Base-by-base conservation (phyloP, 2,888 invertebrate genomes). In the Chymomyza amoena region DNA sequence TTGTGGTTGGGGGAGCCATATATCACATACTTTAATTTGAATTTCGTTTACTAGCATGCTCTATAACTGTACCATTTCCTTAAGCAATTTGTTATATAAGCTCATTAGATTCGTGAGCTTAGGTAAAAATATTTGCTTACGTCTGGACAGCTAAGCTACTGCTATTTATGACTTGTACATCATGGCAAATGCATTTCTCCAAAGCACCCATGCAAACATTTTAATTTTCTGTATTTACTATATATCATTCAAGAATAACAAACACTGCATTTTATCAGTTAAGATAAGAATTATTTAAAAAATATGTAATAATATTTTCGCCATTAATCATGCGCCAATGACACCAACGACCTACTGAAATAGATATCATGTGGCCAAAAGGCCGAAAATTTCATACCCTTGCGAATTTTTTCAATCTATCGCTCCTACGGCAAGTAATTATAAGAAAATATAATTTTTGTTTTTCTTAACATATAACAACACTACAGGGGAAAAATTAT, bases 181-280 rank as follows among this genome's bases (percentile, higher is more conserved):
- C 36, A 45, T 4, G 10, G 4, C 4, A 45, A 18, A 4, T 54
- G 54, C 18, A 54, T 54, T 54, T 54, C 54, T 20, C 54, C 6
- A 54, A 54, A 45, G 16, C 20, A 66, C 36, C 25, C 28, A 50
- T 10, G 69, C 61, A 73, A 73, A 73, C 56, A 73, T 65, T 45
- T 45, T 6, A 45, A 13, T 45, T 45, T 45, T 73, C 67, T 64
- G 68, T 64, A 45, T 45, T 45, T 45, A 45, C 39, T 20, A 20
- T 20, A 20, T 25, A 25, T 25, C 25, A 54, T 59, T 62, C 57
- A 61, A 50, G 64, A 64, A 57, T 13, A 50, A 51, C 64, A 50
- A 61, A 63, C 20, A 20, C 54, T 70, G 64, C 77, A 57, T 80
- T 75, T 76, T 83, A 83, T 83, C 87, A 80, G 82, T 39, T 56